phyloP scores from a whole-genome alignment of 1,140 invertebrate genomes.

The Sweltsa coloradensis region DNA sequence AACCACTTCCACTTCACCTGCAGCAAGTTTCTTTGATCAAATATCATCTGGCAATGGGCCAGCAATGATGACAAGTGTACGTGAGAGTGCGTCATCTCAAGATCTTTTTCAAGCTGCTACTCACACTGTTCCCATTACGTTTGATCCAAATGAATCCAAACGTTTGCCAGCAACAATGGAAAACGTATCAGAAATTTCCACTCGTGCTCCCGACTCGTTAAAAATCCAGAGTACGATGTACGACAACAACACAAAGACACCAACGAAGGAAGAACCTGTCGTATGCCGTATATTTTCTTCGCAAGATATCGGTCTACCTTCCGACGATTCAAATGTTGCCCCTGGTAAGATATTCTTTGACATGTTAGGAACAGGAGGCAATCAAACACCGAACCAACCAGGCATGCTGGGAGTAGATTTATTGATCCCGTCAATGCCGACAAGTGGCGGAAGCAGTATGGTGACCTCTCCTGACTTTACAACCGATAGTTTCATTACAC shows the following conservation, averaged over 20 bases:
- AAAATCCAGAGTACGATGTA: not conserved
- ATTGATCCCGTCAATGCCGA: constrained; percentile 2
- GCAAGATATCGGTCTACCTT: constrained; percentile 6
- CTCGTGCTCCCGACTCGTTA: not conserved
- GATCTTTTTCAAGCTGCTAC: constrained; percentile 10
- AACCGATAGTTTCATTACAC: constrained; percentile 10
- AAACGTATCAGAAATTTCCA: not conserved
- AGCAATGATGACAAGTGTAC: constrained; percentile 13
- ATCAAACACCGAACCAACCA: not conserved
- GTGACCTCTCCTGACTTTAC: constrained; percentile 13
- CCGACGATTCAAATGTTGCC: constrained; percentile 3
- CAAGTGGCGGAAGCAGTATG: constrained; percentile 10
- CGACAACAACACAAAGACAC: constrained; percentile 8
- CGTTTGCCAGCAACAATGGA: not conserved
- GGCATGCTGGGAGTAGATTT: constrained; percentile 8
- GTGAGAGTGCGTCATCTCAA: constrained; percentile 12
- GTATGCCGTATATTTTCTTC: constrained; percentile 30
- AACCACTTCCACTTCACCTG: constrained; percentile 3
- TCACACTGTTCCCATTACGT: not conserved
- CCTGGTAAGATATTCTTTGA: constrained; percentile 19
- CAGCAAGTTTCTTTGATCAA: constrained; percentile 12
- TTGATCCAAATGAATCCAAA: not conserved
- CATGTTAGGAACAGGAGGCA: constrained; percentile 12
- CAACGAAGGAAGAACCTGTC: constrained; percentile 28
- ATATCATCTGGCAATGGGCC: constrained; percentile 10